phyloP scores from a whole-genome alignment of 2,797 vertebrate genomes.

The Poeciliopsis presidionis region DNA sequence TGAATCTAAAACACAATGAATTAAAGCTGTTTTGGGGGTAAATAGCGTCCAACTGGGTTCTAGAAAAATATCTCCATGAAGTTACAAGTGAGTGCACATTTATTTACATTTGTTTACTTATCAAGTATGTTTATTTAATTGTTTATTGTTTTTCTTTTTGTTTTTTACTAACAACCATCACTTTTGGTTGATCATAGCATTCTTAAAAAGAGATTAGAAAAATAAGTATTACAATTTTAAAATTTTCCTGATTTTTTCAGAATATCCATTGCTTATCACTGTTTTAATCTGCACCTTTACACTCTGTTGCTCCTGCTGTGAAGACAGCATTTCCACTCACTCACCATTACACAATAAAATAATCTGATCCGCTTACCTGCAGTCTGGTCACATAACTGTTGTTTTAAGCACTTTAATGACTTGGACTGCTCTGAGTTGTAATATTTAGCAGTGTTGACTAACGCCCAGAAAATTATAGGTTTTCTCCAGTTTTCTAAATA shows the following conservation, averaged over 20 bases:
- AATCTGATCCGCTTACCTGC: conserved; percentile 56
- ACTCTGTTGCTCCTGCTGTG: conserved; percentile 16
- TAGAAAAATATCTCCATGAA: background rate
- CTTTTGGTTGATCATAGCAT: background rate
- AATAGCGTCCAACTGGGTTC: background rate
- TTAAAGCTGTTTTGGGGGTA: background rate
- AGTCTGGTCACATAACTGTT: conserved; percentile 39
- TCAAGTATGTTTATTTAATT: background rate
- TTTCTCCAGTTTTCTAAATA: conserved; percentile 3
- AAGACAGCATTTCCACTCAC: conserved; percentile 48
- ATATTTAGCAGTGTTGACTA: background rate
- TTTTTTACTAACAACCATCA: background rate
- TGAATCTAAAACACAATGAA: background rate
- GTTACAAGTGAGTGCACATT: background rate
- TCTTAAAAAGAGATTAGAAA: background rate
- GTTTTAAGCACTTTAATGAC: conserved; percentile 8
- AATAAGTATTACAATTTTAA: background rate
- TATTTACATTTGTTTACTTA: background rate
- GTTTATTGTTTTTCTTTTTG: background rate
- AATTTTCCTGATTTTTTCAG: background rate
- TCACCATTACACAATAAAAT: conserved; percentile 57
- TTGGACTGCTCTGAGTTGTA: background rate
- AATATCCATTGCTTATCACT: conserved; percentile 21
- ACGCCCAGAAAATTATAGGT: background rate
- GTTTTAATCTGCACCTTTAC: conserved; percentile 14